These are phyloP conservation scores for Drosophila siamana DNA, from an alignment of 2,888 invertebrate genomes.

Conservation along the genomic window DNA sequence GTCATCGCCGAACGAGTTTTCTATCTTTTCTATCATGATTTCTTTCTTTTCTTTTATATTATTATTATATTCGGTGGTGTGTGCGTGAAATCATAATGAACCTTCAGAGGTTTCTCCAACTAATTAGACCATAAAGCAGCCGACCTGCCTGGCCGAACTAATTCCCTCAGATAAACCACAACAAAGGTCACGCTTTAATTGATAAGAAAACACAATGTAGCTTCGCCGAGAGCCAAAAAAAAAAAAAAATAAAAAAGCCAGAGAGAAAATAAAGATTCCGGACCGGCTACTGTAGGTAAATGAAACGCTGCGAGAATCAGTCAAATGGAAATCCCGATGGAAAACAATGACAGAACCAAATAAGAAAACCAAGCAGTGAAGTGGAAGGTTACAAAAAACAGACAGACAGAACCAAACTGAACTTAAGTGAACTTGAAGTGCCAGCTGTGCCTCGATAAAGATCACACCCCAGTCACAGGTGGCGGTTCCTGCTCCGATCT, in stretches of 20 bases:
- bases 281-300: conserved; percentile 53
- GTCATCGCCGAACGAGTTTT: conserved; percentile 62
- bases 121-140: conserved; percentile 79
- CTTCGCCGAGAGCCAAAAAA: conserved; percentile 15
- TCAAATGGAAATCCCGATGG: conserved; percentile 64
- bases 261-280: conserved; percentile 32
- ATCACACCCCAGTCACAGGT: conserved; percentile 70
- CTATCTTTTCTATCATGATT: conserved; percentile 16
- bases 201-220: conserved; percentile 63
- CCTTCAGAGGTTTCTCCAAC: conserved; percentile 66
- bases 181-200: conserved; percentile 81
- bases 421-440: conserved; percentile 63
- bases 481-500: conserved; percentile 38
- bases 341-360: conserved; percentile 56
- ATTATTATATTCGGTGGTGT: not conserved
- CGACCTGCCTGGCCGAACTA: conserved; percentile 67
- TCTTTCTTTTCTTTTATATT: conserved; percentile 21
- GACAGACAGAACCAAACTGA: conserved; percentile 30
- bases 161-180: conserved; percentile 78
- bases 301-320: conserved; percentile 47
- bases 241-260: not conserved
- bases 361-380: conserved; percentile 7
- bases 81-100: conserved; percentile 47
- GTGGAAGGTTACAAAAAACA: conserved; percentile 4
- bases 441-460: conserved; percentile 72